Evolutionary conservation across 2,113 vertebrate species (phyloP).

Genomic region (Gadus macrocephalus): DNA sequence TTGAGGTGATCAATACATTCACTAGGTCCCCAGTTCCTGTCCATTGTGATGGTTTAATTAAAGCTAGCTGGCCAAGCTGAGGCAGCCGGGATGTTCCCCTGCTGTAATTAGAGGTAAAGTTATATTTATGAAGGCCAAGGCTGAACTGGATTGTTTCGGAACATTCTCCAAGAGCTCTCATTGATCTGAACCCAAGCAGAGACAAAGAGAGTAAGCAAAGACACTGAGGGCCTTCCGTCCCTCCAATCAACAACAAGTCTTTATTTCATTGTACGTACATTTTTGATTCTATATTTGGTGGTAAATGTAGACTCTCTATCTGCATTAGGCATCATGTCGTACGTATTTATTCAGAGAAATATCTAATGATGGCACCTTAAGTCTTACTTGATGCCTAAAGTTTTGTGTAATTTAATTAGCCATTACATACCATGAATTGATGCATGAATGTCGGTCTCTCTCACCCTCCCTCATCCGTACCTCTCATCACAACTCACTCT

Average conservation of each 20-base stretch:
- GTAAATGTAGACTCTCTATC: no score
- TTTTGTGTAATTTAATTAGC: no score
- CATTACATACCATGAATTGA: no score
- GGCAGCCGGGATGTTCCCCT: not conserved
- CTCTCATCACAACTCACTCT: not conserved
- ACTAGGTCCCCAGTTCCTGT: not conserved
- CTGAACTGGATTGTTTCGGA: not conserved
- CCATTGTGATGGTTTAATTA: slow-evolving; percentile 12
- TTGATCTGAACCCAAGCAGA: slow-evolving; percentile 1
- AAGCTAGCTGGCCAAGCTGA: not conserved
- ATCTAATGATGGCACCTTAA: no score
- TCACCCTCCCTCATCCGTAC: not conserved
- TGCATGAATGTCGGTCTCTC: not conserved
- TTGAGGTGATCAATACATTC: slow-evolving; percentile 12
- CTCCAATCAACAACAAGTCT: not conserved
- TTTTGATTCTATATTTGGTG: no score
- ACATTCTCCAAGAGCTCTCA: not conserved
- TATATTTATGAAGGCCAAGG: not conserved
- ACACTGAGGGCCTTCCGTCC: not conserved
- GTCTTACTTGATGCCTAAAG: no score
- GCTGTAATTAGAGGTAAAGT: not conserved
- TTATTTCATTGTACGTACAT: no score
- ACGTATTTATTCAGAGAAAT: no score
- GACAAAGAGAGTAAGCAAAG: no score
- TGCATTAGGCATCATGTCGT: no score